These are phyloP conservation scores for Andricus grossulariae DNA, from an alignment of 1,140 invertebrate genomes.

Conservation along the genomic window DNA sequence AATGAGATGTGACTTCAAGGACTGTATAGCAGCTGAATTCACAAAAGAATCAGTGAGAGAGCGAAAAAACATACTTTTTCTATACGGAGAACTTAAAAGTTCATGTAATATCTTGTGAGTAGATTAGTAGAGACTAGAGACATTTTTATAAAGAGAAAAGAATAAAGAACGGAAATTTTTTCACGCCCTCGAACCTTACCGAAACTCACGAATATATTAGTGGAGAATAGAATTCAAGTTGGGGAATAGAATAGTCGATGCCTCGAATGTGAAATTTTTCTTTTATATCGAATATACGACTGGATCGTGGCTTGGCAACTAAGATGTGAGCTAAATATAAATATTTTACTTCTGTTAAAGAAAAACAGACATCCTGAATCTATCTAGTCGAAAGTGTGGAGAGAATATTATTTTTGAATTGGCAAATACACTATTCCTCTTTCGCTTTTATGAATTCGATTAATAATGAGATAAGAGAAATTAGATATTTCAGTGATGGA, in stretches of 20 bases:
- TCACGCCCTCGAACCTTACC: background rate
- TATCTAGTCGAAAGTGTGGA: background rate
- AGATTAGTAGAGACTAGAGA: background rate
- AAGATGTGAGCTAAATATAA: constrained; percentile 11
- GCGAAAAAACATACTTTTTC: too few relatives aligned
- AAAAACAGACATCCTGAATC: background rate
- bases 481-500: too few relatives aligned
- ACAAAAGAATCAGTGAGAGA: too few relatives aligned
- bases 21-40: too few relatives aligned
- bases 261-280: constrained; percentile 13
- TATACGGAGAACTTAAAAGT: background rate
- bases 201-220: background rate
- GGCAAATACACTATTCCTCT: background rate
- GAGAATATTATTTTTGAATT: constrained; percentile 2
- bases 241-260: background rate
- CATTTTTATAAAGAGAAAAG: background rate
- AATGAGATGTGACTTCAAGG: too few relatives aligned
- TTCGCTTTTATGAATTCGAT: background rate
- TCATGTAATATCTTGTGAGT: background rate
- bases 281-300: background rate
- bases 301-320: constrained; percentile 2
- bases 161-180: background rate
- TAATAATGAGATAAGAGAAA: background rate
- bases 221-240: constrained; percentile 5
- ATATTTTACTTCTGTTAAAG: background rate